Percentiles rank a stretch among this genome's conserved stretches.
Evolutionary conservation across 2,888 invertebrate species (phyloP).

Genomic region (Volucella bombylans): DNA sequence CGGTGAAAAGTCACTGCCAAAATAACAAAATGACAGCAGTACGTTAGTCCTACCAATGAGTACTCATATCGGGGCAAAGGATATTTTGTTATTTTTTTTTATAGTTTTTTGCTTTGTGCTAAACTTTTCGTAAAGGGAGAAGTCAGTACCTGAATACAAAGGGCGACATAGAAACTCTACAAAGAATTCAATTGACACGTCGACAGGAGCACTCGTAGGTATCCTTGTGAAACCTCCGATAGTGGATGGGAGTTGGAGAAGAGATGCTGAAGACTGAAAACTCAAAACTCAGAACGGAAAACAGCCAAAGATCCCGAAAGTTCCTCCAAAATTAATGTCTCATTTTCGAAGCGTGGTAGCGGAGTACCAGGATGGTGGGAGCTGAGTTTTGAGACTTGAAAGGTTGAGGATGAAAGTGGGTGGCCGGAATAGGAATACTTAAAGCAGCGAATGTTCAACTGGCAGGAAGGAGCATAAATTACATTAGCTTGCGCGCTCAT

Average conservation of each 20-base stretch:
- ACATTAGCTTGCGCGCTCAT: constrained; percentile 71
- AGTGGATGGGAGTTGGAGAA: constrained; percentile 2
- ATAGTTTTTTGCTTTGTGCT: constrained; percentile 28
- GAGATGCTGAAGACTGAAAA: no score
- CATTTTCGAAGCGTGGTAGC: constrained; percentile 44
- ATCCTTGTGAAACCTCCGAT: constrained; percentile 6
- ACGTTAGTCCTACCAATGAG: no score
- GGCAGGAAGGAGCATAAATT: constrained; percentile 70
- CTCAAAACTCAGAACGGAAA: neutral
- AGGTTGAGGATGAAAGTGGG: neutral
- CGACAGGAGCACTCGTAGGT: constrained; percentile 43
- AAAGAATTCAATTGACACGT: constrained; percentile 67
- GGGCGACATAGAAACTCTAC: constrained; percentile 11
- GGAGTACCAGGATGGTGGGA: no score
- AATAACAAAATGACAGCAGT: constrained; percentile 49
- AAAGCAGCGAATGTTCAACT: constrained; percentile 63
- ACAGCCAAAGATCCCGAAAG: constrained; percentile 53
- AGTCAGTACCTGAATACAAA: constrained; percentile 13
- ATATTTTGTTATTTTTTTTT: constrained; percentile 32
- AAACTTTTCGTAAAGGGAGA: constrained; percentile 46
- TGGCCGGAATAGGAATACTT: constrained; percentile 33
- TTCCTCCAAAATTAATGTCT: constrained; percentile 67
- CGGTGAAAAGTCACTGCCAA: constrained; percentile 44
- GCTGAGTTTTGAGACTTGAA: no score
- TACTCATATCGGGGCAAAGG: constrained; percentile 1